phyloP scores from a whole-genome alignment of 2,797 vertebrate species.

The Neostethus bicornis region DNA sequence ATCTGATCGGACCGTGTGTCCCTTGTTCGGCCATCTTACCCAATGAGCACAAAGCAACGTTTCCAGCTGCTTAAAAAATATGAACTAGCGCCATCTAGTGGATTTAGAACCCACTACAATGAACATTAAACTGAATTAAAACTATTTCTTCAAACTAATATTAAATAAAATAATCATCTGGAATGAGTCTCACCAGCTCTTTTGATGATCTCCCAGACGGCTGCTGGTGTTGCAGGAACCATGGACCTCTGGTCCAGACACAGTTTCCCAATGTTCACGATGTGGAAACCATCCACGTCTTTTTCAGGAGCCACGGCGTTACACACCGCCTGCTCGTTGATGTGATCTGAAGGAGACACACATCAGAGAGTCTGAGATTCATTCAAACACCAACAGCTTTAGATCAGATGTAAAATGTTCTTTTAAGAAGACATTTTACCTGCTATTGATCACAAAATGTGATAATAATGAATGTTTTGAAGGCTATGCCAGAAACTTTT shows the following conservation, averaged over 20 bases:
- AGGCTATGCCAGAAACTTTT: no score
- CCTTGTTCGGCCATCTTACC: no score
- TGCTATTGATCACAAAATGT: no score
- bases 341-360: constrained; percentile 73
- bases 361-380: not conserved
- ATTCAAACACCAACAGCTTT: no score
- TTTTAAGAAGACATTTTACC: no score
- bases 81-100: constrained; percentile 36
- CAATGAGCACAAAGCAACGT: not conserved
- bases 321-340: constrained; percentile 87
- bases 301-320: constrained; percentile 90
- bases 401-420: no score
- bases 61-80: not conserved
- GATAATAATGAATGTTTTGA: no score
- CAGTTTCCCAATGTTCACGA: constrained; percentile 89
- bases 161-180: not conserved
- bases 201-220: constrained; percentile 92
- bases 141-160: not conserved
- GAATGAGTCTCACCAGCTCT: constrained; percentile 82
- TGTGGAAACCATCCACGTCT: constrained; percentile 94
- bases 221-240: constrained; percentile 90
- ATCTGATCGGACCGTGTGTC: no score
- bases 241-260: constrained; percentile 90
- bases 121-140: no score
- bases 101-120: not conserved